Percentiles rank a stretch among this genome's conserved stretches.
These are phyloP conservation scores for Sepioteuthis lessoniana DNA, from an alignment of 2,888 invertebrate genomes.

Conservation along the genomic window DNA sequence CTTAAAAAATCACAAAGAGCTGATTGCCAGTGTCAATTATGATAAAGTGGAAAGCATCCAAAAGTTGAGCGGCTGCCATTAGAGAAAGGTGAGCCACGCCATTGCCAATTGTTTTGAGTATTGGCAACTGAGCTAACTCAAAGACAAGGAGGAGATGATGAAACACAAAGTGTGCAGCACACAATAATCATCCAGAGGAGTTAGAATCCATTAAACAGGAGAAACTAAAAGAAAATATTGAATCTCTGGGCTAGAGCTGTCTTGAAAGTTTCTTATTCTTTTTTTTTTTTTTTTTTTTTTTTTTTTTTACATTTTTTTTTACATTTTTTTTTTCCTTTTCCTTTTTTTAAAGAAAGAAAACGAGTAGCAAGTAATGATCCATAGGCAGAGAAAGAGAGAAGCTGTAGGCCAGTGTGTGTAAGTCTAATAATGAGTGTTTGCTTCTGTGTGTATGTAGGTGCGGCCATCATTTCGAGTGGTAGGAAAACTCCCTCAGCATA, in stretches of 20 bases:
- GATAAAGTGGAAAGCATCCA: constrained; percentile 33
- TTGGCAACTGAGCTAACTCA: background rate
- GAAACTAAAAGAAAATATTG: background rate
- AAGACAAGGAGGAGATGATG: background rate
- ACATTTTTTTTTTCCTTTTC: background rate
- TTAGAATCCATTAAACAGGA: background rate
- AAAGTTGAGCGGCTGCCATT: constrained; percentile 13
- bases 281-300: background rate
- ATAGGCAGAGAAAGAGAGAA: constrained; percentile 18
- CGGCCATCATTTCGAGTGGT: background rate
- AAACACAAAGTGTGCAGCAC: background rate
- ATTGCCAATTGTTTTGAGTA: background rate
- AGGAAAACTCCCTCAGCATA: background rate
- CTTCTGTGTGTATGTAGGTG: background rate
- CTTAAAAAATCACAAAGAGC: constrained; percentile 1
- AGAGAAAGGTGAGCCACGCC: background rate
- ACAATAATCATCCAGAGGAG: background rate
- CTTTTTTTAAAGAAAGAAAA: background rate
- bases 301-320: background rate
- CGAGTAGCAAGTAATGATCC: background rate
- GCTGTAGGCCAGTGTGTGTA: background rate
- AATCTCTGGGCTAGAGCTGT: constrained; percentile 7
- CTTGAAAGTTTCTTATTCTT: background rate
- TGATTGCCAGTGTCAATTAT: constrained; percentile 17
- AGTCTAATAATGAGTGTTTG: background rate